phyloP scores from a whole-genome alignment of 2,797 vertebrate genomes.

The Kryptopterus vitreolus region DNA sequence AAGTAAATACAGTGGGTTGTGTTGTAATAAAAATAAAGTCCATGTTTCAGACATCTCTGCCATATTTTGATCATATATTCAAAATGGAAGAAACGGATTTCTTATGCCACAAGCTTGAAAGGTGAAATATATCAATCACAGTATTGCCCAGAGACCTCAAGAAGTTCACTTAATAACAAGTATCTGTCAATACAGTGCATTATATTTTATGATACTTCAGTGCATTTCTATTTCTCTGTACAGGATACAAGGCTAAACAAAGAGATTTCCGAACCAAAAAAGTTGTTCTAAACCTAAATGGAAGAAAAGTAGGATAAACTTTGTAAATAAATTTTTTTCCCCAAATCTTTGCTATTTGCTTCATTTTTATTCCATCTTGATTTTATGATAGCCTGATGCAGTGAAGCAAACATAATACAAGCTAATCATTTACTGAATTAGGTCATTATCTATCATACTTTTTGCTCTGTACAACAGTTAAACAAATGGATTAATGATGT shows the following conservation, averaged over 20 bases:
- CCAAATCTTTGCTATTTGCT: neutral
- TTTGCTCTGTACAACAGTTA: neutral
- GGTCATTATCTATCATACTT: neutral
- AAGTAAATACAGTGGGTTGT: neutral
- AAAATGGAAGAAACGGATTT: neutral
- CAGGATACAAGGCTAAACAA: neutral
- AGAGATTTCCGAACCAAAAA: neutral
- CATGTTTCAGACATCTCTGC: neutral
- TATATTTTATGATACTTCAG: neutral
- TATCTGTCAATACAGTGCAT: neutral
- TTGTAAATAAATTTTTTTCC: slow-evolving; percentile 7
- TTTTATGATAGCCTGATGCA: neutral
- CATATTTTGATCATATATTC: neutral
- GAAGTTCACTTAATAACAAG: neutral
- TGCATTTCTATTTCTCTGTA: neutral
- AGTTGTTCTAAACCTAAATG: neutral
- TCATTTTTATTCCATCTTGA: neutral
- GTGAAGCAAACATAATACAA: neutral
- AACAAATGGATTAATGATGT: slow-evolving; percentile 99
- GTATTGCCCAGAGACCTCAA: neutral
- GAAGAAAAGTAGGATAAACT: neutral
- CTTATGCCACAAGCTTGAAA: neutral
- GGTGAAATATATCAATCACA: neutral
- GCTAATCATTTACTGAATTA: neutral
- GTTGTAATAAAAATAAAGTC: neutral